These are phyloP conservation scores for Vanacampus margaritifer DNA, from an alignment of 2,113 vertebrate species.

Conservation along the genomic window DNA sequence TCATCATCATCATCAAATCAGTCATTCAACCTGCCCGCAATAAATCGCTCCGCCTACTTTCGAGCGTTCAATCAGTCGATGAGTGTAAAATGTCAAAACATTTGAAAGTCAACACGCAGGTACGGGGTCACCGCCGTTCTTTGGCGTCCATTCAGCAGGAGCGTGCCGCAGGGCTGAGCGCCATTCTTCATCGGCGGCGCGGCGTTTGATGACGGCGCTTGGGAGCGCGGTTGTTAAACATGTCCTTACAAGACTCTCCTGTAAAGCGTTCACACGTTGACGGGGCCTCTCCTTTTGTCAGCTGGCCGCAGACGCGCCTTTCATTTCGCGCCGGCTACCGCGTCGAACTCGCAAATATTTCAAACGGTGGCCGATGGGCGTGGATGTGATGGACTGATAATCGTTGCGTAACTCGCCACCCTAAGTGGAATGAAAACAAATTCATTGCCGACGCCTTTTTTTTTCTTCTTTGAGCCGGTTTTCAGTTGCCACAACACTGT, in stretches of 20 bases:
- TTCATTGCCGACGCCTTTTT: neutral
- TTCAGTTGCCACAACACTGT: neutral
- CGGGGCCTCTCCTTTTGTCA: neutral
- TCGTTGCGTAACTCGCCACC: neutral
- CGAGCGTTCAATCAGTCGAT: neutral
- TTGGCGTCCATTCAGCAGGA: neutral
- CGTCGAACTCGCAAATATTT: neutral
- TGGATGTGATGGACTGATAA: neutral
- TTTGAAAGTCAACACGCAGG: neutral
- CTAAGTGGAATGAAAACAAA: neutral
- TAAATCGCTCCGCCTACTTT: neutral
- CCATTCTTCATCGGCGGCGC: neutral
- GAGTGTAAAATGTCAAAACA: neutral
- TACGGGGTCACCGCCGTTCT: neutral
- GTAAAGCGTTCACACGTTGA: neutral
- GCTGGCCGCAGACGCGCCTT: neutral
- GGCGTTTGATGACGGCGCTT: neutral
- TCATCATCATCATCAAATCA: neutral
- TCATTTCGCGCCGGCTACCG: neutral
- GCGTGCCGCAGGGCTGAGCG: neutral
- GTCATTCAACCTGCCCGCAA: neutral
- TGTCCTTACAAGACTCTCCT: slow-evolving; percentile 3
- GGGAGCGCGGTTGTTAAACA: neutral
- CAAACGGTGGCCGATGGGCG: neutral
- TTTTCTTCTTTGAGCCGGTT: neutral